A percentile compares a stretch with the other conserved stretches of the same genome.
Conservation (phyloP, 2,113 vertebrate species). For the Periophthalmus modestus region DNA sequence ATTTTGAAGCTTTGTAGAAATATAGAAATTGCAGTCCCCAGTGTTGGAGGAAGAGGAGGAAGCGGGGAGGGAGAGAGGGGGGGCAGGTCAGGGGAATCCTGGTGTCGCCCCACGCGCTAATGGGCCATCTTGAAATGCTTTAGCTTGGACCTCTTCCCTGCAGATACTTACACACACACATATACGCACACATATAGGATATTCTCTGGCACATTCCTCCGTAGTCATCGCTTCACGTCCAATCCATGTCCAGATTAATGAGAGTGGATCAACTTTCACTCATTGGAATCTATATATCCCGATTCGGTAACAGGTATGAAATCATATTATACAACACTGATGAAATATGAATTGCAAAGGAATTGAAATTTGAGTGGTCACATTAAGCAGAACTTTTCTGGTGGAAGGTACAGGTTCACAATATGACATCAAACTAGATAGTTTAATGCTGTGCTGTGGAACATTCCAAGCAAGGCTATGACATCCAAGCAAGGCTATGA, state of each 20-base stretch:
- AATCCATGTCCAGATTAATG: constrained; percentile 67
- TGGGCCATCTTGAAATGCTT: constrained; percentile 85
- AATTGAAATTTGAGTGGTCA: background rate
- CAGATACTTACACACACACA: constrained; percentile 55
- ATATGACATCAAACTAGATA: no score
- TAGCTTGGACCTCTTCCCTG: constrained; percentile 57
- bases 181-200: constrained; percentile 27
- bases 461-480: no score
- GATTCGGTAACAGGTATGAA: background rate
- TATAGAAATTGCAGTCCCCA: no score
- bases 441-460: no score
- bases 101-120: constrained; percentile 66
- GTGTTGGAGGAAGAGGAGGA: constrained; percentile 7
- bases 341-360: background rate
- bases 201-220: constrained; percentile 45
- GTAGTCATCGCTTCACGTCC: constrained; percentile 67
- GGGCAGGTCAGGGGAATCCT: constrained; percentile 71
- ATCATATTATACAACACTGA: background rate
- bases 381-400: background rate
- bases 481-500: no score
- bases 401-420: no score
- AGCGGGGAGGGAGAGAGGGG: constrained; percentile 58
- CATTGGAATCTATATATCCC: constrained; percentile 21
- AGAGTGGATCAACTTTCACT: constrained; percentile 57
- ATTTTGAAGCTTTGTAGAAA: no score